Conservation (phyloP, 2,888 invertebrate species). For the Troglohyphantes excavatus region DNA sequence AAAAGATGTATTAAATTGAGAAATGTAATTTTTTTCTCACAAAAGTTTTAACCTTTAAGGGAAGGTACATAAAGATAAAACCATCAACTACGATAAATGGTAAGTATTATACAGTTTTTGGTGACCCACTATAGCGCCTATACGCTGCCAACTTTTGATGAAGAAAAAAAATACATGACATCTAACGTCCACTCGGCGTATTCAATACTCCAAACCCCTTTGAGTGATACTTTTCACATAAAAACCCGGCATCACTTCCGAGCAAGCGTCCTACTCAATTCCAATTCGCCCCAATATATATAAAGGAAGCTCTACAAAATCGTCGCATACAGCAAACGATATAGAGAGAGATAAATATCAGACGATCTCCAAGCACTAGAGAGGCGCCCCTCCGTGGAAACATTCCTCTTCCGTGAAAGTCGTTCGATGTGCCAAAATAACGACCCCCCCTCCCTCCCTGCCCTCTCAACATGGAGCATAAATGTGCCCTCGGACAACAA, state of each 20-base stretch:
- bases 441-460: conserved; percentile 1
- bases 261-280: not conserved
- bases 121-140: no score
- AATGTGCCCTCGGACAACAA: not conserved
- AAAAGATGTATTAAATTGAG: no score
- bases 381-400: not conserved
- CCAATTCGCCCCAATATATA: not conserved
- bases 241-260: not conserved
- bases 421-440: conserved; percentile 31
- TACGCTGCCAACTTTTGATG: no score
- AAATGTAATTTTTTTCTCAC: no score
- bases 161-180: no score
- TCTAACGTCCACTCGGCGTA: no score
- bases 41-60: no score
- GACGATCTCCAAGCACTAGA: not conserved
- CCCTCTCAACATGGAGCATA: not conserved
- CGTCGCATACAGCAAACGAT: not conserved
- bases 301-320: not conserved
- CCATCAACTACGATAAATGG: no score
- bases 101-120: no score
- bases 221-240: not conserved
- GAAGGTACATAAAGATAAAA: no score
- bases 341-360: conserved; percentile 4
- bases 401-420: conserved; percentile 1
- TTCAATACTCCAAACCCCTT: not conserved